These are phyloP conservation scores for Ameiurus melas DNA, from an alignment of 2,113 vertebrate species.

Conservation along the genomic window DNA sequence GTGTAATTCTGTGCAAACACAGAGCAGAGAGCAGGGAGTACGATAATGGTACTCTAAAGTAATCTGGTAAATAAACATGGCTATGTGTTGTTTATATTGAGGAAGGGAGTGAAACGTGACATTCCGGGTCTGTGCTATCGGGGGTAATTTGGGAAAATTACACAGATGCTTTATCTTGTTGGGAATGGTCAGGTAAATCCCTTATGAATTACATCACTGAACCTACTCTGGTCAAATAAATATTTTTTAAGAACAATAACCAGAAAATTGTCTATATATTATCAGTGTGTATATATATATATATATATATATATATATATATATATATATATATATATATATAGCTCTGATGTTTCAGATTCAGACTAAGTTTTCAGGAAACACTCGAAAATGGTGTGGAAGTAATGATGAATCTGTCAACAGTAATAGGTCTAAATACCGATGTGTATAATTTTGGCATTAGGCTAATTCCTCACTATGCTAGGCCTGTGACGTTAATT, in stretches of 20 bases:
- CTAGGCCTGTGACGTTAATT: too few relatives aligned
- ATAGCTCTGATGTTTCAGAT: background rate
- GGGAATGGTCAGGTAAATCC: background rate
- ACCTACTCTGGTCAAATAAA: background rate
- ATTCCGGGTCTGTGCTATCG: background rate
- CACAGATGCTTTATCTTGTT: background rate
- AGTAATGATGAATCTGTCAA: background rate
- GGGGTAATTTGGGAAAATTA: conserved; percentile 1
- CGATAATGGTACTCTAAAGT: too few relatives aligned
- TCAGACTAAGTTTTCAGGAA: background rate
- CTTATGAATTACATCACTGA: too few relatives aligned
- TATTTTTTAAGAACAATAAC: background rate
- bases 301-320: too few relatives aligned
- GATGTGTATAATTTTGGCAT: background rate
- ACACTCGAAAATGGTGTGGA: background rate
- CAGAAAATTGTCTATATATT: background rate
- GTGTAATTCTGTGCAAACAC: background rate
- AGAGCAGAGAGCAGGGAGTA: background rate
- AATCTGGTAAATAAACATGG: background rate
- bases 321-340: too few relatives aligned
- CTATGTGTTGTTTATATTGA: conserved; percentile 2
- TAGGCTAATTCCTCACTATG: background rate
- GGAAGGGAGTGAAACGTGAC: background rate
- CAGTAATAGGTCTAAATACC: background rate
- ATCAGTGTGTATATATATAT: too few relatives aligned